A percentile compares a stretch with the other conserved stretches of the same genome.
These are phyloP conservation scores for Himantopus leucocephalus DNA, from an alignment of 2,113 vertebrate species.

Conservation along the genomic window DNA sequence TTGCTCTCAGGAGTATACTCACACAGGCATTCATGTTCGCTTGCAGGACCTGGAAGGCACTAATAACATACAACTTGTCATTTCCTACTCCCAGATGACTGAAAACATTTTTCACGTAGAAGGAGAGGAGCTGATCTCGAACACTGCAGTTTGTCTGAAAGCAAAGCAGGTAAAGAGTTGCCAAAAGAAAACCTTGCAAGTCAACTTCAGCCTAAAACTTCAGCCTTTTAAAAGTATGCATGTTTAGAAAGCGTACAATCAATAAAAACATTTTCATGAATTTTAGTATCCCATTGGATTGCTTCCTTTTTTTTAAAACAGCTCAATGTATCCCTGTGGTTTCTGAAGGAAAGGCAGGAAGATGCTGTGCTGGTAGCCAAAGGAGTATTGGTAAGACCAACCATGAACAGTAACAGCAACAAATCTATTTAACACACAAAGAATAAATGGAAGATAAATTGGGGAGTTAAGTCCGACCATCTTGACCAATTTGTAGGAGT, in stretches of 20 bases:
- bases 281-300: background rate
- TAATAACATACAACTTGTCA: slow-evolving; percentile 36
- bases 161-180: background rate
- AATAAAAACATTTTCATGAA: background rate
- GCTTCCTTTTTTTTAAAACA: background rate
- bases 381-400: background rate
- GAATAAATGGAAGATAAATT: background rate
- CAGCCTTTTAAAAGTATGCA: background rate
- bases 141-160: slow-evolving; percentile 71
- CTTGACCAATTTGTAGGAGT: background rate
- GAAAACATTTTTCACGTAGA: slow-evolving; percentile 75
- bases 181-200: background rate
- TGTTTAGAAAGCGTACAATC: background rate
- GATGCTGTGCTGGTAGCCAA: background rate
- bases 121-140: slow-evolving; percentile 72
- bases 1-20: slow-evolving; percentile 50
- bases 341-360: background rate
- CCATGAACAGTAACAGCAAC: background rate
- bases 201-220: background rate
- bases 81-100: background rate
- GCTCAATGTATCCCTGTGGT: background rate
- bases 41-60: slow-evolving; percentile 64
- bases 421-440: background rate
- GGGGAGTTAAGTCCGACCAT: background rate
- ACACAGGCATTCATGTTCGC: slow-evolving; percentile 66